Conservation (phyloP, 2,797 vertebrate species). For the Gallinago solitaria region DNA sequence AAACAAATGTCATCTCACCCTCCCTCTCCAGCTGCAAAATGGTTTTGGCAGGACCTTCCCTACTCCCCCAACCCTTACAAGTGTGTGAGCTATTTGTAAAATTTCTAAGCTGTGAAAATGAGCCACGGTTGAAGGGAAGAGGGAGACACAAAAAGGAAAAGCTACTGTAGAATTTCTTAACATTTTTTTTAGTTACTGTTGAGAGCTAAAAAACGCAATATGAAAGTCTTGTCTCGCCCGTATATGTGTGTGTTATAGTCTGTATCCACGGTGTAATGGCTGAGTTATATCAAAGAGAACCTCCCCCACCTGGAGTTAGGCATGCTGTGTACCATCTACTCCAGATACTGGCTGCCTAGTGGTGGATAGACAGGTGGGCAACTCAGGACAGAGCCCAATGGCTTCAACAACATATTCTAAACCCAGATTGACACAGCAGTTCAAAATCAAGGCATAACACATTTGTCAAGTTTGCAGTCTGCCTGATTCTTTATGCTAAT, state of each 20-base stretch:
- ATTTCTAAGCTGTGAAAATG: constrained; percentile 63
- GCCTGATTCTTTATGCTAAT: constrained; percentile 80
- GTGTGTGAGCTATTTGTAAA: constrained; percentile 70
- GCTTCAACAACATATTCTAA: constrained; percentile 14
- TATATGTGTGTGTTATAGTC: not conserved
- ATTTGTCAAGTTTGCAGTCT: constrained; percentile 76
- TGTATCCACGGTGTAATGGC: not conserved
- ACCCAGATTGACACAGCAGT: constrained; percentile 45
- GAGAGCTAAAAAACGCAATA: not conserved
- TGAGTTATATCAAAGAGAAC: constrained; percentile 28
- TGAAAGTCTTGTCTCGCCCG: not conserved
- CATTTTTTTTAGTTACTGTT: constrained; percentile 6
- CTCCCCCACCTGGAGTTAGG: not conserved
- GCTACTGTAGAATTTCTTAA: not conserved
- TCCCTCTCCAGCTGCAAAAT: constrained; percentile 65
- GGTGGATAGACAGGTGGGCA: constrained; percentile 19
- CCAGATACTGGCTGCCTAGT: not conserved
- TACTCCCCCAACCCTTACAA: constrained; percentile 49
- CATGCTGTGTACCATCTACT: not conserved
- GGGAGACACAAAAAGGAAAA: constrained; percentile 45
- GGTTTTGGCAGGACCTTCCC: constrained; percentile 58
- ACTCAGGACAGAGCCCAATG: constrained; percentile 6
- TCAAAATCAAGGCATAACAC: constrained; percentile 59
- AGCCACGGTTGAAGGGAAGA: constrained; percentile 45
- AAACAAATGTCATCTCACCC: constrained; percentile 62